Percentiles rank a stretch among this genome's conserved stretches.
Evolutionary conservation across 2,797 vertebrate species (phyloP).

Genomic region (Pangasius mekongensis): DNA sequence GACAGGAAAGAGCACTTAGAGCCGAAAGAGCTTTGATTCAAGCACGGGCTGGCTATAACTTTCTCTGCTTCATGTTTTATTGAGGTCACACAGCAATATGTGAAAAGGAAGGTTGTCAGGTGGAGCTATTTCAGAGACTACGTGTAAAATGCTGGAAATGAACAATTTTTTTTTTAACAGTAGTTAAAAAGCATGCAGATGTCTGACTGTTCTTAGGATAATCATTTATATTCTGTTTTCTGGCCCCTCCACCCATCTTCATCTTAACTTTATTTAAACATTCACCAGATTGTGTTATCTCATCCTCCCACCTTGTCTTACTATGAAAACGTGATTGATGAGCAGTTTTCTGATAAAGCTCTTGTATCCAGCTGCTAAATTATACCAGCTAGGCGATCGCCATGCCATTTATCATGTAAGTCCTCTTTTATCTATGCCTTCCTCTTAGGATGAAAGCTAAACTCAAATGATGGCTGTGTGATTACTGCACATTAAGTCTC

Average conservation of each 20-base stretch:
- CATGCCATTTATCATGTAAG: background rate
- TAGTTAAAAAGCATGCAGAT: background rate
- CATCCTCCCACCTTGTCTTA: background rate
- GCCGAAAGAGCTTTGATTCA: background rate
- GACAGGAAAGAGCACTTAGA: slow-evolving; percentile 16
- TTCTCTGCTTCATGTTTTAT: slow-evolving; percentile 17
- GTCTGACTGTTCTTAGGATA: background rate
- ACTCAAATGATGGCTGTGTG: slow-evolving; percentile 32
- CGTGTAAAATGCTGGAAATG: background rate
- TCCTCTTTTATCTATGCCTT: slow-evolving; percentile 36
- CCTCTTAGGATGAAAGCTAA: slow-evolving; percentile 21
- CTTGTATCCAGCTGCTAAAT: slow-evolving; percentile 1
- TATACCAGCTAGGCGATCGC: slow-evolving; percentile 9
- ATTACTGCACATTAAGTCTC: slow-evolving; percentile 43
- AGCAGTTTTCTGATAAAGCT: slow-evolving; percentile 11
- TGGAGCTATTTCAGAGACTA: background rate
- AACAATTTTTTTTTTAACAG: background rate
- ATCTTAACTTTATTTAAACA: slow-evolving; percentile 7
- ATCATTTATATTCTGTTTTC: slow-evolving; percentile 7
- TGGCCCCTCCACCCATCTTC: background rate
- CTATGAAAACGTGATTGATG: slow-evolving; percentile 3
- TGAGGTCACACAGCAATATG: slow-evolving; percentile 5
- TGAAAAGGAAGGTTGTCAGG: slow-evolving; percentile 1
- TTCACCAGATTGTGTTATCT: background rate
- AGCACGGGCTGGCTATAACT: background rate